Percentiles rank a stretch among this genome's conserved stretches.
These are phyloP conservation scores for Mesoclemmys tuberculata DNA, from an alignment of 2,113 vertebrate genomes.

Conservation along the genomic window DNA sequence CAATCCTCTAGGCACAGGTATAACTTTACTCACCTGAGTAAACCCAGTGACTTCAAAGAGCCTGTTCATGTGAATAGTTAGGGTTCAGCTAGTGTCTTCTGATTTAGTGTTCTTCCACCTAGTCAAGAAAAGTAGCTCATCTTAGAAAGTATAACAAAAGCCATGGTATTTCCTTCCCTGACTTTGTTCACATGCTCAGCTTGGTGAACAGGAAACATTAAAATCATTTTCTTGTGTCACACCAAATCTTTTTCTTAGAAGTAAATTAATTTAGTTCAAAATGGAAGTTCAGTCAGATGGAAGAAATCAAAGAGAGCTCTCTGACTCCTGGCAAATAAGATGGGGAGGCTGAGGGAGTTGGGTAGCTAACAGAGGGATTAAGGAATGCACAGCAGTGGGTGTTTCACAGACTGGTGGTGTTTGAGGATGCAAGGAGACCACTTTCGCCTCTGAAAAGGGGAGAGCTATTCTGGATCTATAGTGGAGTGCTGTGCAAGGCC, in stretches of 20 bases:
- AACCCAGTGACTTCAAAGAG: slow-evolving; percentile 14
- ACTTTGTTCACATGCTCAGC: neutral
- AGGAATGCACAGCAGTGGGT: neutral
- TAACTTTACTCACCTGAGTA: slow-evolving; percentile 44
- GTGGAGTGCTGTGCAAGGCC: slow-evolving; percentile 8
- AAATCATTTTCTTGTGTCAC: rapidly evolving
- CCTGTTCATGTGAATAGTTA: neutral
- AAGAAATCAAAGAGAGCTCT: neutral
- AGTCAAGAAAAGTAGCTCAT: neutral
- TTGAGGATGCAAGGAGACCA: neutral
- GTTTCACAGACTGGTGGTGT: neutral
- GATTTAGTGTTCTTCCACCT: neutral
- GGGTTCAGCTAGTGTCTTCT: neutral
- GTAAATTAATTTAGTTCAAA: neutral
- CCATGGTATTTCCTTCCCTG: neutral
- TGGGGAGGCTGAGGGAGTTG: neutral
- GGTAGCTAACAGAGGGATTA: neutral
- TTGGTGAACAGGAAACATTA: neutral
- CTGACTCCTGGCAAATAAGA: neutral
- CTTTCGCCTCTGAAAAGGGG: neutral
- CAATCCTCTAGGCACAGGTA: slow-evolving; percentile 34
- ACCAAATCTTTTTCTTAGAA: neutral
- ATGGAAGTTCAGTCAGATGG: neutral
- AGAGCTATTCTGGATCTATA: neutral
- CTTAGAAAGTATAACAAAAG: neutral